A percentile compares a stretch with the other conserved stretches of the same genome.
These are phyloP conservation scores for Morbakka virulenta DNA, from an alignment of 30 jellyfish, hydroid and myxozoan genomes.

Conservation along the genomic window DNA sequence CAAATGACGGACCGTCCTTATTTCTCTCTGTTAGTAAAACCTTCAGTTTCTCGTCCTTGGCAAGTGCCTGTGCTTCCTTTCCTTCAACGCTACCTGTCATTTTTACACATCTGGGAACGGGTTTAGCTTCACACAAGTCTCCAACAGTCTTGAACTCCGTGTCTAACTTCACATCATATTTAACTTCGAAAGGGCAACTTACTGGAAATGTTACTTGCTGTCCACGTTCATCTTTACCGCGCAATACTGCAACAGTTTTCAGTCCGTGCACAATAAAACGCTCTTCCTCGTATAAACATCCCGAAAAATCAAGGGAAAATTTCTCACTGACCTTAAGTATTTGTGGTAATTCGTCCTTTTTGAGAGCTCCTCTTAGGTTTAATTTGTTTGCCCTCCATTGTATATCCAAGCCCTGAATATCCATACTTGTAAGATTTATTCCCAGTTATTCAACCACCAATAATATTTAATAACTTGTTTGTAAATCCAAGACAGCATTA, in stretches of 20 bases:
- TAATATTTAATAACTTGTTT: no score
- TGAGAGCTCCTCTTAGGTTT: not conserved
- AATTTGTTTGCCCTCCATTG: not conserved
- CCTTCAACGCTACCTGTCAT: slow-evolving; percentile 31
- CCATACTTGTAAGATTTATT: no score
- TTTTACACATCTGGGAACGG: slow-evolving; percentile 75
- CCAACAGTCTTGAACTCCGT: slow-evolving; percentile 51
- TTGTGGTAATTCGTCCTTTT: not conserved
- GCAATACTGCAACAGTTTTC: slow-evolving; percentile 54
- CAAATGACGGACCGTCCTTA: slow-evolving; percentile 71
- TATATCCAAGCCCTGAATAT: not conserved
- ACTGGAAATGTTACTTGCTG: slow-evolving; percentile 52
- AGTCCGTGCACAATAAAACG: slow-evolving; percentile 63
- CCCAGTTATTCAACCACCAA: no score
- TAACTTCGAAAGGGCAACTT: slow-evolving; percentile 63
- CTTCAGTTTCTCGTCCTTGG: slow-evolving; percentile 80
- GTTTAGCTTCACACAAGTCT: slow-evolving; percentile 55
- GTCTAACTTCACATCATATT: slow-evolving; percentile 30
- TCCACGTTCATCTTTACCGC: slow-evolving; percentile 65
- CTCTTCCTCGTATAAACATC: slow-evolving; percentile 62
- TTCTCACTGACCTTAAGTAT: not conserved
- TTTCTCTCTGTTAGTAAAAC: slow-evolving; percentile 70
- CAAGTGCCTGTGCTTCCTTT: slow-evolving; percentile 15
- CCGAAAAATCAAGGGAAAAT: not conserved
- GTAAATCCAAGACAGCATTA: no score